A percentile compares a stretch with the other conserved stretches of the same genome.
phyloP scores from a whole-genome alignment of 2,113 vertebrate genomes.

The Gadus macrocephalus region DNA sequence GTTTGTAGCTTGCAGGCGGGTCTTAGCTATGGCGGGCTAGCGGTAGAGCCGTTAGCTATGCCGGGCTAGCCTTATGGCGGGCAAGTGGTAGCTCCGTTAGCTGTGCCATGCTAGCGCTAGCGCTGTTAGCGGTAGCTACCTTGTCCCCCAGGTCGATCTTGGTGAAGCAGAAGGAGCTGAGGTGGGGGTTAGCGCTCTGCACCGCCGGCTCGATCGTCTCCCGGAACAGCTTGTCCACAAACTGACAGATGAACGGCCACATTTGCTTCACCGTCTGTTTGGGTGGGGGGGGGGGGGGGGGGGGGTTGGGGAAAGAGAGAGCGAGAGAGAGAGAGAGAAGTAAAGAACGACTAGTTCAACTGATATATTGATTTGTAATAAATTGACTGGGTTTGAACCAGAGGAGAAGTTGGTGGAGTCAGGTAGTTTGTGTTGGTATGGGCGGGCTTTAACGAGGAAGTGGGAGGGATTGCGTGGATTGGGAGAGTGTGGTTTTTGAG shows the following conservation, averaged over 20 bases:
- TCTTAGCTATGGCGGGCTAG: too few species aligned
- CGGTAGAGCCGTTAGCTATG: not conserved
- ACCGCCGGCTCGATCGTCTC: conserved; percentile 96
- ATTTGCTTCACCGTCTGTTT: conserved; percentile 92
- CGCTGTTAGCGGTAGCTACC: conserved; percentile 62
- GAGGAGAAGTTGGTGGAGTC: too few species aligned
- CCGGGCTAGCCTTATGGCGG: not conserved
- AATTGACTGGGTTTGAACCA: too few species aligned
- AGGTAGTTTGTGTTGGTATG: too few species aligned
- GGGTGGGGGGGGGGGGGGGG: not conserved
- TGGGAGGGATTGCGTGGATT: too few species aligned
- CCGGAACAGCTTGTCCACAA: conserved; percentile 92
- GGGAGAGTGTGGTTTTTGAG: too few species aligned
- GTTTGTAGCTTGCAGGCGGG: too few species aligned
- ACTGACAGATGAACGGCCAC: conserved; percentile 98
- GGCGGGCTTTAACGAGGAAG: too few species aligned
- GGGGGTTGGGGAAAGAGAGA: not conserved
- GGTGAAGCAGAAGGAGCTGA: conserved; percentile 89
- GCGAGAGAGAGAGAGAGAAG: not conserved
- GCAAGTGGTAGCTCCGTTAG: too few species aligned
- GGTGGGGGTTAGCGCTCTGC: conserved; percentile 83
- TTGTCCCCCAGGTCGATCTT: conserved; percentile 93
- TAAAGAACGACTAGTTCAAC: too few species aligned
- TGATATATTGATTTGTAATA: too few species aligned
- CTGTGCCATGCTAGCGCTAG: too few species aligned